Base-by-base conservation (phyloP, 2,888 invertebrate genomes). In the Arrhopalites spinosus region DNA sequence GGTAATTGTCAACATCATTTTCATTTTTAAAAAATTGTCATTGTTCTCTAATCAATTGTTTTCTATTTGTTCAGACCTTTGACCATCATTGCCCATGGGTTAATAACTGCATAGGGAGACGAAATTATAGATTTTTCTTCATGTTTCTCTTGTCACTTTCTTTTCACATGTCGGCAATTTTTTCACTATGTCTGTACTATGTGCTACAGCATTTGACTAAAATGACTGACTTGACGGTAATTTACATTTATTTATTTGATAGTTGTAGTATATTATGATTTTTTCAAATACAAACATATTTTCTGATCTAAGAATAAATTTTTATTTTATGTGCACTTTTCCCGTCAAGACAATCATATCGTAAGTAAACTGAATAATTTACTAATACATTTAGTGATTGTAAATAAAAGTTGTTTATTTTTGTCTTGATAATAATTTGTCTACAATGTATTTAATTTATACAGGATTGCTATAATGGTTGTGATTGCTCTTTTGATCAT, bases 41-140 rank as follows among this genome's bases (percentile, higher is more conserved):
- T 25, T 66, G 23, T 43, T 5, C 11, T 20, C 0, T 45, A 43
- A 27, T 74, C 50, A 8, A 20, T 61, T 45, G 27, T 23, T 43
- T 73, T 73, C 17, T 56, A 29, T 23, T 66, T 15, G 20, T 27
- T n/a, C 86, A 98, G 96, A 98, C 97, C 75, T 99, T 99, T 87
- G 99, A 99, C 88, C 99, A 99, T 89, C 99, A 99, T 88, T 99
- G 99, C 87, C 95, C 96, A 80, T 96, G 96, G 96, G 95, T 96
- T 85, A 96, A 96, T 88, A 96, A 96, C 87, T 96, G 96, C 87
- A 97, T 98, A 85, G 98, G 98, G 81, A 90, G 96, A 84, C 90
- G 98, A 84, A 98, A 98, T 88, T 99, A 99, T 87, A 90, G 98
- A 85, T 98, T 96, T 88, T 99, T 99, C 89, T 98, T 99, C 88